Conservation (phyloP, 2,888 invertebrate species). For the Trichacis sp. region DNA sequence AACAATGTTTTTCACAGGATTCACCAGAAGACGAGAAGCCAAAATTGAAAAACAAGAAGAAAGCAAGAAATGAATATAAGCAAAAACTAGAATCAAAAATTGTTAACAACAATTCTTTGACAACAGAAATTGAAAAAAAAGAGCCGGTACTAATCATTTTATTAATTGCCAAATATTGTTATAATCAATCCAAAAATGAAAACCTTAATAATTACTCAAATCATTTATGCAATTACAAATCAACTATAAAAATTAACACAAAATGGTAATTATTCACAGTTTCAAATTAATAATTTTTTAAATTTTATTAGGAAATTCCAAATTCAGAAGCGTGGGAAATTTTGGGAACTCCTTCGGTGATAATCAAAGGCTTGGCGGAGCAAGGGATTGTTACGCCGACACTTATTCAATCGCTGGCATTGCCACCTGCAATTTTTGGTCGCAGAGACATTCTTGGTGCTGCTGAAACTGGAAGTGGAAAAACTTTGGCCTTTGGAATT, state of each 20-base stretch:
- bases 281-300: too few relatives aligned
- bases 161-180: too few relatives aligned
- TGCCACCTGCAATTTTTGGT: slow-evolving; percentile 89
- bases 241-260: slow-evolving; percentile 3
- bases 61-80: slow-evolving; percentile 2
- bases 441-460: slow-evolving; percentile 95
- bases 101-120: too few relatives aligned
- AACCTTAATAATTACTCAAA: too few relatives aligned
- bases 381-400: slow-evolving; percentile 87
- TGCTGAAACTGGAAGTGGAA: slow-evolving; percentile 98
- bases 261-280: too few relatives aligned
- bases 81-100: not conserved
- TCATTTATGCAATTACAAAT: too few relatives aligned
- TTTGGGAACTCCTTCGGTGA: slow-evolving; percentile 76
- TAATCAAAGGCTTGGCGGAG: slow-evolving; percentile 82
- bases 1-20: not conserved
- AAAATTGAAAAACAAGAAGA: not conserved
- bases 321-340: slow-evolving; percentile 76
- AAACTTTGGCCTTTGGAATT: slow-evolving; percentile 97
- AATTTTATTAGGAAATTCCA: slow-evolving; percentile 2
- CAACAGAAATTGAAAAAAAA: too few relatives aligned
- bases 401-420: slow-evolving; percentile 84
- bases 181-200: too few relatives aligned
- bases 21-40: not conserved
- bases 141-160: too few relatives aligned